Base-by-base conservation (phyloP, 2,113 vertebrate species). In the Castor canadensis region DNA sequence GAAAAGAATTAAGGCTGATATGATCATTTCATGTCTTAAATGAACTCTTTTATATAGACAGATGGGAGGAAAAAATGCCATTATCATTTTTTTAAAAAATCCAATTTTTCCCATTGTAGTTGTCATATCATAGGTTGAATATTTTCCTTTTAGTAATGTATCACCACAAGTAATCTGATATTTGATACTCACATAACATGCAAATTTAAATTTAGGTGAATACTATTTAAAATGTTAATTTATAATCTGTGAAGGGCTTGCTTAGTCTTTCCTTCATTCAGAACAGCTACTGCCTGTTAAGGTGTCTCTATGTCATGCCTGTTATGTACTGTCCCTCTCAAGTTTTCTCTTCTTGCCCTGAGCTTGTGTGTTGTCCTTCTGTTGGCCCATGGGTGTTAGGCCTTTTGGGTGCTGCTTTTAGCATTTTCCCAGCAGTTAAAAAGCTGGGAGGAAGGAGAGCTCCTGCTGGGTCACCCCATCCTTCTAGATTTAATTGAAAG, bases 21-120 rank as follows among this genome's bases (percentile, higher is more conserved):
- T 38, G 87, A 98, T 98, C 93, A 84, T 97, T 98, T 98, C 32
- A 93, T 96, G 91, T 97, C 95, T 97, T 97, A 97, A 98, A 97
- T 97, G 96, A 97, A 96, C 96, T 97, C 94, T 97, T 97, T 97
- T 96, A 96, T 96, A 91, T 0, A 28, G 71, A 95, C 19, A 77
- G 60, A 92, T 82, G 91, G 73, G 97, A 56, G 40, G 67, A 72
- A 85, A n/a, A 89, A 15, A 9, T 66, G 75, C 45, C 38, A 83
- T 91, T 96, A 97, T 98, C 96, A 97, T 97, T 71, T 97, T 62
- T 97, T 95, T 96, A 72, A 79, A 56, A 81, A 95, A 97, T 97
- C 62, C 73, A 80, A n/a, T 5, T 28, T 64, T 87, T 80, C 43
- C 45, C 56, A n/a, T 90, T 72, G 58, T 72, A 77, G 93, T 97